Evolutionary conservation across 2,797 vertebrate genomes (phyloP), one percentile per base, ranked within the genome.

Genomic region (Etheostoma nigrum): DNA sequence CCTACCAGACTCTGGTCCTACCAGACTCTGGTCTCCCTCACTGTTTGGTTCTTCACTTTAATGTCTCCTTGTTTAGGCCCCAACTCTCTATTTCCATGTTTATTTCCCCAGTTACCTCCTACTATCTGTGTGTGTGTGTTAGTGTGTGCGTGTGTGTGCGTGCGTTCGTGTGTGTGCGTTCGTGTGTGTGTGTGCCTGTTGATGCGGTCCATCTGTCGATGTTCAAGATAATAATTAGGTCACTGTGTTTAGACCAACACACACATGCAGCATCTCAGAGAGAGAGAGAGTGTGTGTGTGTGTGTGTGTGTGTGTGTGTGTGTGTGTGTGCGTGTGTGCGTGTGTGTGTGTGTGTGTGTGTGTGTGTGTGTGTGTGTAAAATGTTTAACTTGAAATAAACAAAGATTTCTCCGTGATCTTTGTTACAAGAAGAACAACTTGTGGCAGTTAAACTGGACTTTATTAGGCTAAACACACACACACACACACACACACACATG

Each of bases 201-300:
- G 73, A 86, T 82, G 72, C 6, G 23, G 45, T 61, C 76, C 90
- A 91, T 91, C 86, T 90, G 82, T 52, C 59, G 69, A 40, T 18
- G 68, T 79, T 25, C 67, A 49, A 21, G 25, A 66, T 58, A 73
- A 86, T 75, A 80, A 87, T 81, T 62, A 87, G 67, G 74, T 76
- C 79, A 75, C 67, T 19, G 52, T 63, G 76, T 81, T 87, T 69
- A 82, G 71, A 76, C 51, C 18, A n/a, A 23, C 58, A 60, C 59
- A 74, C 72, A 74, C 66, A 85, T 44, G 59, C 67, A 74, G 59
- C 23, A 57, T 48, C 7, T 45, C n/a, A 14, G 33, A 36, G 45
- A 27, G 53, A n/a, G 19, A 55, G 44, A 14, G 33, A 23, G 21
- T 23, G 21, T 23, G 21, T 23, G 21, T 23, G 21, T 23, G 21